Conservation (phyloP, 2,888 invertebrate genomes). For the Alloplasta piceator region DNA sequence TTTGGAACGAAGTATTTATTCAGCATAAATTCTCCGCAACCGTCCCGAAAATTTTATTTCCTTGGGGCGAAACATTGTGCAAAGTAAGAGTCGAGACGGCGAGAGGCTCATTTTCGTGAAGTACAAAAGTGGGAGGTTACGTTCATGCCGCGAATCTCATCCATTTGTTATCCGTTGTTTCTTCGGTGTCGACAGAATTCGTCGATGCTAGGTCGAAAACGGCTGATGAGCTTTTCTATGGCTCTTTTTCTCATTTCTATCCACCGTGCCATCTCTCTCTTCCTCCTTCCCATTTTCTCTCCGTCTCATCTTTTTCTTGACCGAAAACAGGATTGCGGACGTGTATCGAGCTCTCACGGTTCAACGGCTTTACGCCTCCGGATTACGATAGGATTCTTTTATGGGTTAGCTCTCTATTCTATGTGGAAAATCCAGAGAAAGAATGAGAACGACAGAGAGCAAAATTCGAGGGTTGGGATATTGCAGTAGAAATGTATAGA, state of each 20-base stretch:
- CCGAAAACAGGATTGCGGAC: constrained; percentile 59
- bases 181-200: constrained; percentile 31
- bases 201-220: constrained; percentile 12
- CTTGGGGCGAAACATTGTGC: no score
- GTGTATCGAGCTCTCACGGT: constrained; percentile 72
- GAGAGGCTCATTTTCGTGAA: neutral
- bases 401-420: constrained; percentile 42
- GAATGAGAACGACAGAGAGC: constrained; percentile 49
- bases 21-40: no score
- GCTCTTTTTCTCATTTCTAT: constrained; percentile 6
- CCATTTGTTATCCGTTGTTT: constrained; percentile 1
- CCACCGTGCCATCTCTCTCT: constrained; percentile 14
- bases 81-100: neutral
- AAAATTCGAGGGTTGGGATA: constrained; percentile 61
- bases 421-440: constrained; percentile 3
- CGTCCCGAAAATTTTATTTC: no score
- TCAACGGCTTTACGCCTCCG: constrained; percentile 71
- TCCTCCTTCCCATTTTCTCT: constrained; percentile 34
- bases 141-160: constrained; percentile 1
- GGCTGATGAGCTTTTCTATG: constrained; percentile 31
- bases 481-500: neutral
- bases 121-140: neutral
- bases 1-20: no score
- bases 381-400: constrained; percentile 69
- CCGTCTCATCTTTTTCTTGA: constrained; percentile 38